phyloP scores from a whole-genome alignment of 2,113 vertebrate species.

The Vidua macroura region DNA sequence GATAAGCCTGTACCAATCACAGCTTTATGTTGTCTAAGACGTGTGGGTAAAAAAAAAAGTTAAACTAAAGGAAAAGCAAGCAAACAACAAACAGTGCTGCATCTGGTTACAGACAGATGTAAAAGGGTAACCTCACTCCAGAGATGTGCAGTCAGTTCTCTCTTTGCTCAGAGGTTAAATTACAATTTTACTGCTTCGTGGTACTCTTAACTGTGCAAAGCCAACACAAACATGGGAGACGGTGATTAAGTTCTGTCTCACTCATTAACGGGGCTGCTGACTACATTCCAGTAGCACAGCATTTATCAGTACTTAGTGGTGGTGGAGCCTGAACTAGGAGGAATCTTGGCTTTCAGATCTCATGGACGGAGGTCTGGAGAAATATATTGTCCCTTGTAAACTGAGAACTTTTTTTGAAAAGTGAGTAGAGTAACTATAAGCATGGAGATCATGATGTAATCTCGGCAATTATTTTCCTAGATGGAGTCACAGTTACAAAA shows the following conservation, averaged over 20 bases:
- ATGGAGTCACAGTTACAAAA: slow-evolving; percentile 37
- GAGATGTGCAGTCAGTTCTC: neutral
- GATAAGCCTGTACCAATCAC: neutral
- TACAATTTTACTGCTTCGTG: neutral
- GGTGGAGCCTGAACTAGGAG: neutral
- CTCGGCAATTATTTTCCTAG: slow-evolving; percentile 49
- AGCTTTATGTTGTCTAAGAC: neutral
- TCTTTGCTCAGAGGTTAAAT: neutral
- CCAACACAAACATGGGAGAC: neutral
- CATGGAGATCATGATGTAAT: slow-evolving; percentile 31
- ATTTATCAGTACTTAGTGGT: slow-evolving; percentile 7
- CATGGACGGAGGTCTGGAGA: neutral
- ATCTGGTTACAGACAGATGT: neutral
- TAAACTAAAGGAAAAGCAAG: neutral
- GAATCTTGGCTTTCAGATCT: slow-evolving; percentile 34
- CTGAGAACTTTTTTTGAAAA: slow-evolving; percentile 32
- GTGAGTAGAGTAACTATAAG: slow-evolving; percentile 43
- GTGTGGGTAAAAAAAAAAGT: neutral
- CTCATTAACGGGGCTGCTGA: neutral
- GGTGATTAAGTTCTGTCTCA: slow-evolving; percentile 10
- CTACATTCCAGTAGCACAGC: neutral
- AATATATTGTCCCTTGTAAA: slow-evolving; percentile 34
- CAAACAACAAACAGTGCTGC: neutral
- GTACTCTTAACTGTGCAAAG: neutral
- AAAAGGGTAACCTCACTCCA: neutral